These are phyloP conservation scores for Brachyhypopomus gauderio DNA, from an alignment of 2,113 vertebrate species.

Conservation along the genomic window DNA sequence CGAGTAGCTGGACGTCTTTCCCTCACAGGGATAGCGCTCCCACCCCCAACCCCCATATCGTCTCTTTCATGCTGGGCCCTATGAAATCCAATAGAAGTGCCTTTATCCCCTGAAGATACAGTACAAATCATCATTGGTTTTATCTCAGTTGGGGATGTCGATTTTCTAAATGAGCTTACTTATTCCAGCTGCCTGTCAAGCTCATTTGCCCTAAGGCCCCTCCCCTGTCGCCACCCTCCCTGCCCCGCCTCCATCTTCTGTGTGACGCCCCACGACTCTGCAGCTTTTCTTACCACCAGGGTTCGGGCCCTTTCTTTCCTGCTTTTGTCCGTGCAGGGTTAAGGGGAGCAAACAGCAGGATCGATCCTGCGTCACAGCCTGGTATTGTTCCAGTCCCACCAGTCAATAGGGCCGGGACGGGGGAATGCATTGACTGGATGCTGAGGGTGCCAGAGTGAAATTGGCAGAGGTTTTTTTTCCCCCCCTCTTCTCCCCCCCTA, in stretches of 20 bases:
- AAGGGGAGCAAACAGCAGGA: slow-evolving; percentile 86
- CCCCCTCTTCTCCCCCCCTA: background rate
- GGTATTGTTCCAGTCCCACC: slow-evolving; percentile 83
- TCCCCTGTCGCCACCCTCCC: slow-evolving; percentile 64
- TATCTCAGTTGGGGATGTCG: slow-evolving; percentile 92
- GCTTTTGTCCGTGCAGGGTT: slow-evolving; percentile 83
- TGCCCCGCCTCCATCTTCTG: slow-evolving; percentile 77
- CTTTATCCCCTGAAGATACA: slow-evolving; percentile 84
- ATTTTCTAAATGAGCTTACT: slow-evolving; percentile 90
- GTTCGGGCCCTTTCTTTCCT: slow-evolving; percentile 80
- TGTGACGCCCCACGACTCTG: slow-evolving; percentile 67
- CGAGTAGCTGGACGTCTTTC: slow-evolving; percentile 73
- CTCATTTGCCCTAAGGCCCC: slow-evolving; percentile 76
- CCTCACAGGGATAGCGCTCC: slow-evolving; percentile 70
- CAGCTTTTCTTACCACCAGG: slow-evolving; percentile 69
- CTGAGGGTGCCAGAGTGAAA: slow-evolving; percentile 78
- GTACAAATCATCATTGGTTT: slow-evolving; percentile 94
- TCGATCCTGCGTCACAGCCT: slow-evolving; percentile 86
- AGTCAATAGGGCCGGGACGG: slow-evolving; percentile 83
- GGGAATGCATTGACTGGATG: slow-evolving; percentile 83
- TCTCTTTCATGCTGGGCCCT: slow-evolving; percentile 77
- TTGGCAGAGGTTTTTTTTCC: slow-evolving; percentile 42
- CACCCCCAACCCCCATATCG: slow-evolving; percentile 36
- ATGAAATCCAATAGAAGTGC: slow-evolving; percentile 73
- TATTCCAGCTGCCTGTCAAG: slow-evolving; percentile 74